Evolutionary conservation across 2,888 invertebrate genomes (phyloP).

Genomic region (Acrobeloides nanus): DNA sequence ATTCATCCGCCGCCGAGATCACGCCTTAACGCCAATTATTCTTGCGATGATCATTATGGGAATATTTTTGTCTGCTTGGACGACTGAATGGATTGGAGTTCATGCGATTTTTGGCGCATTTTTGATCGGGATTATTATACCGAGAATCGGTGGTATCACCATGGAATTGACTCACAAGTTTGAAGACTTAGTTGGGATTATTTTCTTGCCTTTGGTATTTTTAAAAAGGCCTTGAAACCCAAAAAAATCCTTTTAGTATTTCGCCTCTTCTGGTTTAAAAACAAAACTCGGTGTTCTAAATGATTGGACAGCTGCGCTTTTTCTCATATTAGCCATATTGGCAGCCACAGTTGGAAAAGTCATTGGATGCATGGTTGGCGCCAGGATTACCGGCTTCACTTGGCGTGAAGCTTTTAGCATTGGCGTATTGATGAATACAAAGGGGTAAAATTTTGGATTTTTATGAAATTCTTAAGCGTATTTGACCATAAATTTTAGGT

Average conservation of each 20-base stretch:
- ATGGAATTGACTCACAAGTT: constrained; percentile 19
- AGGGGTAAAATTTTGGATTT: constrained; percentile 11
- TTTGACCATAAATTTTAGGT: no score
- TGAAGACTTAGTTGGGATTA: constrained; percentile 16
- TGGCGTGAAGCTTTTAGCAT: constrained; percentile 21
- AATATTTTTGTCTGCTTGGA: constrained; percentile 20
- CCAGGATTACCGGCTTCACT: constrained; percentile 12
- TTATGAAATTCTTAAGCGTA: background rate
- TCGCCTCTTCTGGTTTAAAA: constrained; percentile 20
- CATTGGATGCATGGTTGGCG: constrained; percentile 15
- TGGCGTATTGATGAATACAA: constrained; percentile 22
- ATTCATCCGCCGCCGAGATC: constrained; percentile 10
- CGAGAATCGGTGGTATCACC: constrained; percentile 12
- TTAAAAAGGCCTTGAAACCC: constrained; percentile 6
- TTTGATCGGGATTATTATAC: constrained; percentile 17
- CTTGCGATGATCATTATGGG: constrained; percentile 10
- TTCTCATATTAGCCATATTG: constrained; percentile 11
- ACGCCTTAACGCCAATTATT: constrained; percentile 9
- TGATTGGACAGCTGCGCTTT: constrained; percentile 14
- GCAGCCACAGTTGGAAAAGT: constrained; percentile 22
- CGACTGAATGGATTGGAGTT: constrained; percentile 19
- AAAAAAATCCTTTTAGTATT: constrained; percentile 20
- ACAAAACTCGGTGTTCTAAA: constrained; percentile 16
- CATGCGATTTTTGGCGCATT: constrained; percentile 22
- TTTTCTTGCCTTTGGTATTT: constrained; percentile 17